These are phyloP conservation scores for Lydus trimaculatus DNA, from an alignment of 2,888 invertebrate genomes.

Conservation along the genomic window DNA sequence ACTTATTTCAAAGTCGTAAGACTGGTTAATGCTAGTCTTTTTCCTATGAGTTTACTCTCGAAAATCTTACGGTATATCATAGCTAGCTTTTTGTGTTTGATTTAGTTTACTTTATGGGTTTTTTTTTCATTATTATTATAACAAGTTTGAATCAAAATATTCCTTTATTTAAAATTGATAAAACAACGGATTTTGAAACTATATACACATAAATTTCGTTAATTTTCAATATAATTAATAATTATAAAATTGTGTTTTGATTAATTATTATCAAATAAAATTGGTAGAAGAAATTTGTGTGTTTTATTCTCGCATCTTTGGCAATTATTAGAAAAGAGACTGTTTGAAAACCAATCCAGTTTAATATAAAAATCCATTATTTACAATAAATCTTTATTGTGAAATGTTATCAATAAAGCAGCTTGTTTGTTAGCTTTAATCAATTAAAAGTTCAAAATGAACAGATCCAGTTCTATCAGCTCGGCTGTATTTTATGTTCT, in stretches of 20 bases:
- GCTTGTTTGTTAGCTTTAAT: conserved; percentile 62
- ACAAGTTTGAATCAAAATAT: not conserved
- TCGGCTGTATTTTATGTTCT: conserved; percentile 77
- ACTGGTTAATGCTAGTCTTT: no score
- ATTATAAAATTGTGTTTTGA: conserved; percentile 7
- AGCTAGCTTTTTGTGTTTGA: no score
- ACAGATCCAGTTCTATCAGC: conserved; percentile 69
- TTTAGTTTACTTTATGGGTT: no score
- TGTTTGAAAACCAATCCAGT: not conserved
- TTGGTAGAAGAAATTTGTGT: not conserved
- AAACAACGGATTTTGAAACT: not conserved
- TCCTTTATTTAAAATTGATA: not conserved
- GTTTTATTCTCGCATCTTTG: not conserved
- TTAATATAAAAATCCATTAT: not conserved
- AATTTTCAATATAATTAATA: not conserved
- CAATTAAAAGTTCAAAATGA: conserved; percentile 70
- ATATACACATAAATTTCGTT: not conserved
- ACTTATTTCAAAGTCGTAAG: no score
- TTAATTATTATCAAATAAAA: conserved; percentile 16
- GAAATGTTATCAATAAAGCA: not conserved
- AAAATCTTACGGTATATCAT: no score
- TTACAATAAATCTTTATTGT: not conserved
- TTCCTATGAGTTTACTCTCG: no score
- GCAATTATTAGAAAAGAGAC: not conserved
- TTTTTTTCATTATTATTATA: no score